Evolutionary conservation across 1,140 invertebrate species (phyloP).

Genomic region (Bombus picipes): DNA sequence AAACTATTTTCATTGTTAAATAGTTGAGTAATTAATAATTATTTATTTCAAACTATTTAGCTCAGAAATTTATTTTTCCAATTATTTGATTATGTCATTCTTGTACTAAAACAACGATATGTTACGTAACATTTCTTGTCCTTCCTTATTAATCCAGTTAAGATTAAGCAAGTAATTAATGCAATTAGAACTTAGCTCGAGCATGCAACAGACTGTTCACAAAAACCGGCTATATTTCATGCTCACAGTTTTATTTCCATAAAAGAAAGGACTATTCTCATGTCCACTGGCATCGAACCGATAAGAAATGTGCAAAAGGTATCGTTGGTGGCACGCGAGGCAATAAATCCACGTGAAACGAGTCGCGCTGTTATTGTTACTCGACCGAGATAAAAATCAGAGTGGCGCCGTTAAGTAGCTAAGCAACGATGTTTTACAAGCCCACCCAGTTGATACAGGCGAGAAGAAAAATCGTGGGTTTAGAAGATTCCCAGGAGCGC

Average conservation of each 20-base stretch:
- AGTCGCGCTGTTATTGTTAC: slow-evolving; percentile 3
- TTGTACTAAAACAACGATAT: no score
- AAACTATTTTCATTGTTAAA: no score
- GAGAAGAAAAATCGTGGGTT: slow-evolving; percentile 60
- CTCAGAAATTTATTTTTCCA: no score
- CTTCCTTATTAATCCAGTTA: background rate
- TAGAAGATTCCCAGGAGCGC: slow-evolving; percentile 55
- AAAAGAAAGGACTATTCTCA: background rate
- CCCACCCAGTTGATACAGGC: slow-evolving; percentile 39
- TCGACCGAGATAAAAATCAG: slow-evolving; percentile 16
- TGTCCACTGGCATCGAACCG: background rate
- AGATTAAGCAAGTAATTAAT: background rate
- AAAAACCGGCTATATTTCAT: background rate
- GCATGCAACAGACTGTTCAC: background rate
- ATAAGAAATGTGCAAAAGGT: background rate
- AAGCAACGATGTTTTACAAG: slow-evolving; percentile 26
- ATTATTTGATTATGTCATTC: no score
- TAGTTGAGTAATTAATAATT: no score
- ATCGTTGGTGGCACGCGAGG: background rate
- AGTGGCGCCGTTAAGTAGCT: background rate
- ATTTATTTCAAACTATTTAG: no score
- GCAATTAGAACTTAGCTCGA: background rate
- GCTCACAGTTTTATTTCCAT: background rate
- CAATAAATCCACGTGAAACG: slow-evolving; percentile 15
- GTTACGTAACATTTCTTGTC: no score